These are phyloP conservation scores for Tenebrosternarchus preto DNA, from an alignment of 2,113 vertebrate species.

Conservation along the genomic window DNA sequence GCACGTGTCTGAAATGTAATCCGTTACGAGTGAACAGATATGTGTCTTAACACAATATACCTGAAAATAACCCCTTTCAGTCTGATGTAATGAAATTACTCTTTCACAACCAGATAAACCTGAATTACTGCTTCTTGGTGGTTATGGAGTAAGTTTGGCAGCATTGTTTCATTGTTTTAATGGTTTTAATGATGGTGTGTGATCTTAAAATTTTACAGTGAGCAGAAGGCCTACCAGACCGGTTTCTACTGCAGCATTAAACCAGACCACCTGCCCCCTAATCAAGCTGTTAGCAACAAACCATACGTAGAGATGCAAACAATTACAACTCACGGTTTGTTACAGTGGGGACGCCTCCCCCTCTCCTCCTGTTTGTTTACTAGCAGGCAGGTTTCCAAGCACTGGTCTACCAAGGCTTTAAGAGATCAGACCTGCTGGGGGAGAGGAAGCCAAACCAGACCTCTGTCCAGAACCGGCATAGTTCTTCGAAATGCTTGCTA, in stretches of 20 bases:
- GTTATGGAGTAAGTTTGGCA: neutral
- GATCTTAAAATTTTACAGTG: neutral
- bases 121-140: neutral
- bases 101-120: neutral
- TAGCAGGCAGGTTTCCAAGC: neutral
- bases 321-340: constrained; percentile 5
- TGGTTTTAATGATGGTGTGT: neutral
- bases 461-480: neutral
- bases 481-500: constrained; percentile 8
- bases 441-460: neutral
- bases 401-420: constrained; percentile 10
- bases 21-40: neutral
- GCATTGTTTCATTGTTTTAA: neutral
- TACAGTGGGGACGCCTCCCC: neutral
- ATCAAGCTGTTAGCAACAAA: constrained; percentile 1
- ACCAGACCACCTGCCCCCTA: neutral
- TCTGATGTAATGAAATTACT: neutral
- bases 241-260: neutral
- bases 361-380: constrained; percentile 37
- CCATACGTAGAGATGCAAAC: neutral
- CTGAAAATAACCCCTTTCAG: neutral
- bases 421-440: constrained; percentile 12
- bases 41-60: neutral
- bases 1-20: neutral
- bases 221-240: neutral